Evolutionary conservation across 1,140 invertebrate species (phyloP).

Genomic region (Metaphire vulgaris): DNA sequence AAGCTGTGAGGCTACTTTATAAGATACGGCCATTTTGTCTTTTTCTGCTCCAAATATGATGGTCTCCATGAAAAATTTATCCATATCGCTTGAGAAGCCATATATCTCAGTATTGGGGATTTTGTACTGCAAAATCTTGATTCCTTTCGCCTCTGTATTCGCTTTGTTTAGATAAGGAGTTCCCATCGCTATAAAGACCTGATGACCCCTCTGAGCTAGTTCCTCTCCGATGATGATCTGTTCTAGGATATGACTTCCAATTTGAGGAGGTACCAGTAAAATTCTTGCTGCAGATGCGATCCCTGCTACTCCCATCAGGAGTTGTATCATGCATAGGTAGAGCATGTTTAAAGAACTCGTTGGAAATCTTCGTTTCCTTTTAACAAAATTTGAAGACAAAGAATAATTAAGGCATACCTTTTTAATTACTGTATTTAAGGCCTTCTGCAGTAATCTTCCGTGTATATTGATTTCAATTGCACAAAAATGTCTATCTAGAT

Average conservation of each 20-base stretch:
- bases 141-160: neutral
- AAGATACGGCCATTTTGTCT: neutral
- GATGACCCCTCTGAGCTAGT: neutral
- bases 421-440: no score
- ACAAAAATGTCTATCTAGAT: no score
- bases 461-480: no score
- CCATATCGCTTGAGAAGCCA: neutral
- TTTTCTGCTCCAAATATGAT: neutral
- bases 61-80: neutral
- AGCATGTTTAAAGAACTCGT: no score
- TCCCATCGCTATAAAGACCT: constrained; percentile 2
- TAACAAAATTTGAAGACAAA: no score
- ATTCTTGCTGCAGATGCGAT: constrained; percentile 56
- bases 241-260: constrained; percentile 18
- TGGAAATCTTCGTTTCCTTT: no score
- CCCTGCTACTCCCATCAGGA: no score
- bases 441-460: no score
- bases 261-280: constrained; percentile 25
- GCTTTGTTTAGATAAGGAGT: neutral
- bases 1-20: neutral
- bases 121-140: neutral
- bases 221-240: constrained; percentile 15
- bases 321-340: no score
- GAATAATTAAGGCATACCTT: no score
- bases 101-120: neutral